Evolutionary conservation across 2,113 vertebrate genomes (phyloP).

Genomic region (Brienomyrus brachyistius): DNA sequence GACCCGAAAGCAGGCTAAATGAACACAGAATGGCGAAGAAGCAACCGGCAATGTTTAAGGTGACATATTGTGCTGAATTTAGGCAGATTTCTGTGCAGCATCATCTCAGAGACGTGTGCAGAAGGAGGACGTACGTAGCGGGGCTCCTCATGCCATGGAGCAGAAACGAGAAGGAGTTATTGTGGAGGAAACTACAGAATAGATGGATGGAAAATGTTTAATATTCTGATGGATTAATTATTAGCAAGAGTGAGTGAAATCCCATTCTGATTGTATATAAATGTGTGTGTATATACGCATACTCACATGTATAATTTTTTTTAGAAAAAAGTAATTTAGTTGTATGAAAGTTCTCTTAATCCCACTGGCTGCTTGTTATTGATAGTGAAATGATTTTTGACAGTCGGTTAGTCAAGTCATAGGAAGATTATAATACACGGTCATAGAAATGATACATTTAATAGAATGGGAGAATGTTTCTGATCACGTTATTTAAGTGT

Average conservation of each 20-base stretch:
- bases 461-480: too few species aligned
- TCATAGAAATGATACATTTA: too few species aligned
- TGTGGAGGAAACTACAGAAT: background rate
- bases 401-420: too few species aligned
- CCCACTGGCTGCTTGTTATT: too few species aligned
- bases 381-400: too few species aligned
- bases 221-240: background rate
- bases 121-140: background rate
- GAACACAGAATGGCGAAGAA: background rate
- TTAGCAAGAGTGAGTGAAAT: background rate
- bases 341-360: too few species aligned
- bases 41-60: background rate
- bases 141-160: background rate
- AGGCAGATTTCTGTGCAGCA: background rate
- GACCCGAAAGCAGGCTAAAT: background rate
- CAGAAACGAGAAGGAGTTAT: background rate
- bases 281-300: too few species aligned
- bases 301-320: too few species aligned
- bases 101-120: background rate
- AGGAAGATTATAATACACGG: too few species aligned
- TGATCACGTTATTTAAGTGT: too few species aligned
- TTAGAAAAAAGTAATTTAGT: too few species aligned
- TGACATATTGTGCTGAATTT: background rate
- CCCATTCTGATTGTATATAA: background rate
- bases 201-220: background rate